Percentiles rank a stretch among this genome's conserved stretches.
Conservation (phyloP, 2,797 vertebrate species). For the Pampus argenteus region DNA sequence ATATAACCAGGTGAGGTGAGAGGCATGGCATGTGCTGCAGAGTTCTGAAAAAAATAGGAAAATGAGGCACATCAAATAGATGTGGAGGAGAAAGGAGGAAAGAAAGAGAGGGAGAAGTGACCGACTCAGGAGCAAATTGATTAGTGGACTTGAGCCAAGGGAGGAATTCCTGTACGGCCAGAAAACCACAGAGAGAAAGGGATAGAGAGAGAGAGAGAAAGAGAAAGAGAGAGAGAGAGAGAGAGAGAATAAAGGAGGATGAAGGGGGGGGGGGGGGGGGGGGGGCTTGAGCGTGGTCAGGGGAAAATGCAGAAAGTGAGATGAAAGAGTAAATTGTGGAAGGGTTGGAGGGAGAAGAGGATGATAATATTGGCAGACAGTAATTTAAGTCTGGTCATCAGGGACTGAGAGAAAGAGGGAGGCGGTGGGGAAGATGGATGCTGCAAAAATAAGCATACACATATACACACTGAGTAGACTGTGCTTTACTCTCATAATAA, state of each 20-base stretch:
- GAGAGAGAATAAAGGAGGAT: slow-evolving; percentile 29
- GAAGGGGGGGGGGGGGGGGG: slow-evolving; percentile 31
- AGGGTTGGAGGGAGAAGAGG: slow-evolving; percentile 26
- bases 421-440: not conserved
- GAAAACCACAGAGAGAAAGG: slow-evolving; percentile 45
- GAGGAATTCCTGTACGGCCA: slow-evolving; percentile 59
- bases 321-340: slow-evolving; percentile 57
- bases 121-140: slow-evolving; percentile 71
- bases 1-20: slow-evolving; percentile 26
- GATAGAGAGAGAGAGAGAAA: not conserved
- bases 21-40: not conserved
- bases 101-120: slow-evolving; percentile 30
- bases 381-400: slow-evolving; percentile 56
- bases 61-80: slow-evolving; percentile 52
- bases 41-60: slow-evolving; percentile 21
- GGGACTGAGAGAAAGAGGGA: slow-evolving; percentile 24
- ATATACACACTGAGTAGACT: slow-evolving; percentile 25
- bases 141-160: slow-evolving; percentile 60
- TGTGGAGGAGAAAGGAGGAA: slow-evolving; percentile 11
- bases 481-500: slow-evolving; percentile 56
- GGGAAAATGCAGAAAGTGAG: slow-evolving; percentile 55
- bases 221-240: not conserved
- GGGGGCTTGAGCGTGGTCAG: slow-evolving; percentile 37
- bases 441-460: slow-evolving; percentile 39
- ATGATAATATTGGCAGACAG: slow-evolving; percentile 58